A percentile compares a stretch with the other conserved stretches of the same genome.
Evolutionary conservation across 2,113 vertebrate genomes (phyloP).

Genomic region (Notiomystis cincta): DNA sequence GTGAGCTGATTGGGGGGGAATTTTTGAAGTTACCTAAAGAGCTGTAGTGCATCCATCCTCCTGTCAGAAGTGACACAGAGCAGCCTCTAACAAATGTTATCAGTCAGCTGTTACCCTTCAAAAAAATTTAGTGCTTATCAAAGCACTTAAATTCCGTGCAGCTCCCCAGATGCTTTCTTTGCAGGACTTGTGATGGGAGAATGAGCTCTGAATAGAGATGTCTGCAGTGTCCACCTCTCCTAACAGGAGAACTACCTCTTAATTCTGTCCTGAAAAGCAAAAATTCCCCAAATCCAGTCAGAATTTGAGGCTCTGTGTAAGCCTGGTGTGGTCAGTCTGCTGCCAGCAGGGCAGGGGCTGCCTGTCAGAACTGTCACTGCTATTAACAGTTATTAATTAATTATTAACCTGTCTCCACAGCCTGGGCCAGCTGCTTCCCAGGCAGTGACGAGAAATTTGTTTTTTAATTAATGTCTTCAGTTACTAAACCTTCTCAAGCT

Average conservation of each 20-base stretch:
- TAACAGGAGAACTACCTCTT: neutral
- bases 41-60: neutral
- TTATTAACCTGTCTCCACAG: neutral
- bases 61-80: neutral
- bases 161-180: neutral
- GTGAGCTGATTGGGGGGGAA: neutral
- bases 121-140: neutral
- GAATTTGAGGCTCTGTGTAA: neutral
- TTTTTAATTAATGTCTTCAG: neutral
- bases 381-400: too few species aligned
- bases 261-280: neutral
- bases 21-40: neutral
- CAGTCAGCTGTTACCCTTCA: neutral
- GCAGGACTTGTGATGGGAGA: neutral
- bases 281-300: too few species aligned
- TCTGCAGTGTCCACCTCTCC: neutral
- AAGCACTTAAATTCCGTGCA: neutral
- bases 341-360: neutral
- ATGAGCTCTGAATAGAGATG: neutral
- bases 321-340: neutral
- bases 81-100: neutral
- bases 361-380: neutral
- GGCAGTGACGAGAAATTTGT: neutral
- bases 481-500: neutral
- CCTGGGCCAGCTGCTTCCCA: neutral